These are phyloP conservation scores for Meloidogyne chitwoodi DNA, from an alignment of 1,140 invertebrate species.

Conservation along the genomic window DNA sequence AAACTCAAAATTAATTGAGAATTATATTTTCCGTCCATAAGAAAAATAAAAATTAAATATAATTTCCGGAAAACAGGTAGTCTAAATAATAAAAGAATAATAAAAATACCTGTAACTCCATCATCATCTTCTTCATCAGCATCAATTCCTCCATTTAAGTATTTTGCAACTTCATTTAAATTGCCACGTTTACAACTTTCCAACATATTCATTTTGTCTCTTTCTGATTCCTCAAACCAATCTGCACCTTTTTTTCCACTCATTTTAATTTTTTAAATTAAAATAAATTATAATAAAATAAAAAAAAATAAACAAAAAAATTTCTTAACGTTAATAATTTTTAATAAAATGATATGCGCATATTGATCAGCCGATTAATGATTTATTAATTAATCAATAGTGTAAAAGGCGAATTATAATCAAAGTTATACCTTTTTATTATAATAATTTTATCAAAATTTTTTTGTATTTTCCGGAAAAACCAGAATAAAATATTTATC, in stretches of 20 bases:
- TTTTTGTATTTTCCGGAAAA: no score
- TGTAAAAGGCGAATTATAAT: background rate
- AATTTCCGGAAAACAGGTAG: no score
- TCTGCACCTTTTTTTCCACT: slow-evolving; percentile 22
- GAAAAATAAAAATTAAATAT: no score
- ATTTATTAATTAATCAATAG: background rate
- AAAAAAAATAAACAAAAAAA: no score
- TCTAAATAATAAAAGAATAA: no score
- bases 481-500: no score
- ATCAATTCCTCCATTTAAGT: slow-evolving; percentile 8
- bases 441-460: no score
- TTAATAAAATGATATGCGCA: background rate
- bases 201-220: slow-evolving; percentile 32
- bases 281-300: background rate
- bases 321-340: background rate
- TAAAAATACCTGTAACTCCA: slow-evolving; percentile 18
- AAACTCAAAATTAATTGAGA: no score
- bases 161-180: slow-evolving; percentile 21
- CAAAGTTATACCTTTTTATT: no score
- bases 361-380: background rate
- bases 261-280: slow-evolving; percentile 10
- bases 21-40: no score
- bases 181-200: slow-evolving; percentile 18
- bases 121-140: slow-evolving; percentile 23
- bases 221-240: slow-evolving; percentile 31